Base-by-base conservation (phyloP, 2,113 vertebrate species). In the Lathamus discolor region DNA sequence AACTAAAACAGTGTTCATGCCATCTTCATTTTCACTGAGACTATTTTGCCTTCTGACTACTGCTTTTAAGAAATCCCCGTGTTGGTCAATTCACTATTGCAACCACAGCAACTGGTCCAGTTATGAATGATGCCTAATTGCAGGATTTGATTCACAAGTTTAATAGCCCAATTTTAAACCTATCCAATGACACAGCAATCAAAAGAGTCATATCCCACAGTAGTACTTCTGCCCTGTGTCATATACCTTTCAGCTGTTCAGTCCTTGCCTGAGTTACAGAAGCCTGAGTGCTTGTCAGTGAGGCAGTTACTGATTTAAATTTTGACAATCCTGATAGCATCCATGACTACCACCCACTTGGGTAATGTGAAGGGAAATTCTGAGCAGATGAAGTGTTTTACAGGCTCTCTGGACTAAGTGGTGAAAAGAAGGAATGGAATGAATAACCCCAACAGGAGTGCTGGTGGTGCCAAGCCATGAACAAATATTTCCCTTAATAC, bases 361-460 rank as follows among this genome's bases (percentile, higher is more conserved):
- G 69, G 69, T 75, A 83, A 90, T 2, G 57, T 1, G 55, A 93
- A 72, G 69, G 92, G 85, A 95, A 94, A 83, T 44, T 88, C 92
- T 96, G 95, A 96, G 93, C 86, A 96, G 64, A 86, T 46, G 7
- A 90, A 95, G 70, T 83, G 37, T 93, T 96, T 90, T 88, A 94
- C 88, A 92, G 79, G 68, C 92, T 83, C 68, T 64, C 90, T 81
- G 90, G 57, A 77, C 43, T 49, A 59, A 94, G 88, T 68, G 85
- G 72, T 88, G 92, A 95, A 90, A 97, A 90, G 87, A 69, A 92
- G 76, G 93, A 94, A 96, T 77, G 82, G 85, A 96, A 83, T 86
- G 68, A 88, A 88, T 90, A 96, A 95, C 85, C 85, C 94, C 68
- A 92, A 93, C 59, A 95, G 61, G 64, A 90, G 64, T 9, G 10